These are phyloP conservation scores for Parazoanthus swiftii DNA, from an alignment of 92 coral and sea anemone species.

Conservation along the genomic window DNA sequence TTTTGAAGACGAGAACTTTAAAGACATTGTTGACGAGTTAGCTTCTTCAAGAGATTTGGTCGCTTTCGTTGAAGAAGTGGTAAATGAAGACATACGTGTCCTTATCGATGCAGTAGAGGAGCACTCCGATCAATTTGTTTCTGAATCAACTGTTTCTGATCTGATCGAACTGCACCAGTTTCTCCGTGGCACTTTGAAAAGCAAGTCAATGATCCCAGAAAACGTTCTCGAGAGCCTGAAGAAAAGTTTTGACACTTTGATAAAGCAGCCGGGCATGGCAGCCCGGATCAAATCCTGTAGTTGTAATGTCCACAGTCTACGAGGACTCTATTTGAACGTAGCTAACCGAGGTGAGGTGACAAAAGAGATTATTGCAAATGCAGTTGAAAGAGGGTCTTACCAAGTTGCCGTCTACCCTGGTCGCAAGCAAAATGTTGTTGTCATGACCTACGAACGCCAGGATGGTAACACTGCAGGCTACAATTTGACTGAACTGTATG, in stretches of 20 bases:
- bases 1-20: slow-evolving; percentile 56
- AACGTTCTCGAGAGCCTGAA: slow-evolving; percentile 44
- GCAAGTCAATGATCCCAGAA: slow-evolving; percentile 45
- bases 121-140: slow-evolving; percentile 93
- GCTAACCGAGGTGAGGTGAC: slow-evolving; percentile 95
- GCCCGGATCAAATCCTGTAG: slow-evolving; percentile 80
- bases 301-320: slow-evolving; percentile 78
- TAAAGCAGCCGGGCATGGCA: slow-evolving; percentile 65
- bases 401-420: slow-evolving; percentile 45
- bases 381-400: slow-evolving; percentile 72
- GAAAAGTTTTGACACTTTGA: slow-evolving; percentile 41
- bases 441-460: slow-evolving; percentile 69
- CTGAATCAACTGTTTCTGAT: slow-evolving; percentile 88
- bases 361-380: slow-evolving; percentile 77
- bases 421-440: slow-evolving; percentile 51
- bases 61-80: slow-evolving; percentile 70
- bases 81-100: slow-evolving; percentile 86
- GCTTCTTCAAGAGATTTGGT: slow-evolving; percentile 71
- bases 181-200: slow-evolving; percentile 62
- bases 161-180: slow-evolving; percentile 93
- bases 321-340: slow-evolving; percentile 83
- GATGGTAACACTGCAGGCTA: slow-evolving; percentile 60
- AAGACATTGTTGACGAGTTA: slow-evolving; percentile 61
- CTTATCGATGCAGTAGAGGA: slow-evolving; percentile 97
- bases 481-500: slow-evolving; percentile 75